phyloP scores from a whole-genome alignment of 2,113 vertebrate genomes.

The Sterrhoptilus dennistouni region DNA sequence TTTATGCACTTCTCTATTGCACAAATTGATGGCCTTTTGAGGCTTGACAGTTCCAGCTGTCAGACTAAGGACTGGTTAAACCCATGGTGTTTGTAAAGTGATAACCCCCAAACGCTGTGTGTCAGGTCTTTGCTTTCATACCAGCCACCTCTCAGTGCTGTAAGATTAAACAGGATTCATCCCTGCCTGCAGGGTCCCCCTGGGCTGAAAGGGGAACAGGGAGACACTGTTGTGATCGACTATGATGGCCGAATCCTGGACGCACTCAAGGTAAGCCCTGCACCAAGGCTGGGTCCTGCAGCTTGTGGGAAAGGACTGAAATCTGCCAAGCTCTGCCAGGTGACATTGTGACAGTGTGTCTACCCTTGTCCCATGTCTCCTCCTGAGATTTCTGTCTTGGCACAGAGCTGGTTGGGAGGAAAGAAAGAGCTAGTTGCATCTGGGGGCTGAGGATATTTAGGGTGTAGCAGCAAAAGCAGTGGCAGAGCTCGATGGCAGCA shows the following conservation, averaged over 20 bases:
- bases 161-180: neutral
- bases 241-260: constrained; percentile 90
- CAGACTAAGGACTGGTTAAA: neutral
- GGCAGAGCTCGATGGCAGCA: rapidly evolving
- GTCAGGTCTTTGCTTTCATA: neutral
- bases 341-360: rapidly evolving
- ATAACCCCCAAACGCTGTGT: neutral
- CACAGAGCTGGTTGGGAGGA: neutral
- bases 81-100: neutral
- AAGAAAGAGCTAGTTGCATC: neutral
- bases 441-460: neutral
- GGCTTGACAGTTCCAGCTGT: neutral
- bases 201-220: constrained; percentile 78
- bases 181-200: constrained; percentile 65
- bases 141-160: neutral
- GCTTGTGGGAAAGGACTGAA: neutral
- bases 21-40: neutral
- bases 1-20: neutral
- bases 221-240: constrained; percentile 87
- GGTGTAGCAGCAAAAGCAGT: rapidly evolving
- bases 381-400: neutral
- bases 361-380: neutral
- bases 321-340: neutral
- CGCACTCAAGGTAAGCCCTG: constrained; percentile 82
- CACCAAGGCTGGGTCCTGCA: neutral